Percentiles rank a stretch among this genome's conserved stretches.
Conservation (phyloP, 2,888 invertebrate genomes). For the Andrena bucephala region DNA sequence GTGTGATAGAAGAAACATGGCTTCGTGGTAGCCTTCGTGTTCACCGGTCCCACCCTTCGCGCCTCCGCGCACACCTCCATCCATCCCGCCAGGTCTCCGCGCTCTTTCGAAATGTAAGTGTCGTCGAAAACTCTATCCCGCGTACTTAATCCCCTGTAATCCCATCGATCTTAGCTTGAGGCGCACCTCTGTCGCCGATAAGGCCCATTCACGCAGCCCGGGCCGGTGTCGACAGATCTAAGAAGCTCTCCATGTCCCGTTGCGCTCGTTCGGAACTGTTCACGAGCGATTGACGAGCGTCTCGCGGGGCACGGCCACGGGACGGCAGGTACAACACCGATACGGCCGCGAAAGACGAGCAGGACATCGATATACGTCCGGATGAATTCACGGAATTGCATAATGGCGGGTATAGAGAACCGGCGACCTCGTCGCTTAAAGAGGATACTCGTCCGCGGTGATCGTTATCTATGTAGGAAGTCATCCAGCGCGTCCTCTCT, state of each 20-base stretch:
- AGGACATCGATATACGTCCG: conserved; percentile 67
- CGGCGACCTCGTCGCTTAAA: conserved; percentile 73
- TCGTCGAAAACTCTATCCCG: too few species aligned
- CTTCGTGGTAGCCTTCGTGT: too few species aligned
- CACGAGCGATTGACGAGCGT: conserved; percentile 36
- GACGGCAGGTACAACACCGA: conserved; percentile 33
- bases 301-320: conserved; percentile 19
- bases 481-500: conserved; percentile 65
- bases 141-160: neutral
- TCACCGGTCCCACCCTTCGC: too few species aligned
- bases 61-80: too few species aligned
- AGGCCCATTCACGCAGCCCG: neutral
- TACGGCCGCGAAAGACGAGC: conserved; percentile 54
- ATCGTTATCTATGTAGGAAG: conserved; percentile 76
- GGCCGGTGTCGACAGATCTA: neutral
- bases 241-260: neutral
- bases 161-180: neutral
- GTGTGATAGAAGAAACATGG: neutral
- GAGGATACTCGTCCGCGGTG: conserved; percentile 70
- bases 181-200: neutral
- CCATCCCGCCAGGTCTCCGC: too few species aligned
- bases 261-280: neutral
- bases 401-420: conserved; percentile 64
- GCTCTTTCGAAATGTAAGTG: too few species aligned
- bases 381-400: conserved; percentile 71